Evolutionary conservation across 2,113 vertebrate species (phyloP).

Genomic region (Benitochromis conjunctus): DNA sequence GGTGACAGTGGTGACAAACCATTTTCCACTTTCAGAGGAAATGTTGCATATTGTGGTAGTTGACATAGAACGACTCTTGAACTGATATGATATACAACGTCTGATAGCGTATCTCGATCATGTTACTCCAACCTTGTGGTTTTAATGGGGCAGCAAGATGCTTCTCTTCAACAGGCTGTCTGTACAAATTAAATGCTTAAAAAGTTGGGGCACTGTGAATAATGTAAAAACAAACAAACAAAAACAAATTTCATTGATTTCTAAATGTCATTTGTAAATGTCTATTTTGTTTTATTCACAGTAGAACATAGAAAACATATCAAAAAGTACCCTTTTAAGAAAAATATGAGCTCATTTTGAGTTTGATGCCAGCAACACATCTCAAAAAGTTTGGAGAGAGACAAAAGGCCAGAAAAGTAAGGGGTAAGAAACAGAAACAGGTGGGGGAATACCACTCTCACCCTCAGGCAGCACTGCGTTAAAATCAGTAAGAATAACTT

Average conservation of each 20-base stretch:
- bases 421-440: background rate
- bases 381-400: background rate
- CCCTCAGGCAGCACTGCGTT: background rate
- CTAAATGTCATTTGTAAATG: background rate
- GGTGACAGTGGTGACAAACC: background rate
- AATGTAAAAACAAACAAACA: background rate
- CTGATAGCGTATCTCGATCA: background rate
- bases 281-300: background rate
- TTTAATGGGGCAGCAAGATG: background rate
- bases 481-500: background rate
- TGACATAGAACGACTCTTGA: background rate
- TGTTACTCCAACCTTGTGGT: background rate
- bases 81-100: background rate
- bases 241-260: background rate
- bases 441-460: background rate
- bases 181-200: background rate
- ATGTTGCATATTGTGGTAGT: background rate
- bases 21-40: background rate
- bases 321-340: background rate
- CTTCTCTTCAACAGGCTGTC: background rate
- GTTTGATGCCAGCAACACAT: background rate
- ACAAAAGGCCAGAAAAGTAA: background rate
- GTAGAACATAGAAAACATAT: background rate
- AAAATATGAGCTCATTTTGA: background rate
- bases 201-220: background rate